A percentile compares a stretch with the other conserved stretches of the same genome.
These are phyloP conservation scores for Hymenopus coronatus DNA, from an alignment of 2,888 invertebrate genomes.

Conservation along the genomic window DNA sequence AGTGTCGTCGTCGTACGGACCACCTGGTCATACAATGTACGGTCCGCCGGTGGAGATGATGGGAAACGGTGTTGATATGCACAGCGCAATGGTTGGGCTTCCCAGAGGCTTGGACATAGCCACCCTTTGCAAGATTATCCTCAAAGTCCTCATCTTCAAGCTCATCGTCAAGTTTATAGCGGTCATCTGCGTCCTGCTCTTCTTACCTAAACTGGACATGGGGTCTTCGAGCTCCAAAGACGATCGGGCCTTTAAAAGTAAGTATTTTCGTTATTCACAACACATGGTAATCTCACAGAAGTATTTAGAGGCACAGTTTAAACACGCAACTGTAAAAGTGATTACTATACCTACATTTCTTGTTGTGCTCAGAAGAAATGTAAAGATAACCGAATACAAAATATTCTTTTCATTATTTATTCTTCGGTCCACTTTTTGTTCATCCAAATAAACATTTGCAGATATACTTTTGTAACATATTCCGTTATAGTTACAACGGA, in stretches of 20 bases:
- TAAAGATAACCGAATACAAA: too few species aligned
- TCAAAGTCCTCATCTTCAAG: conserved; percentile 76
- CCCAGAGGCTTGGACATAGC: conserved; percentile 28
- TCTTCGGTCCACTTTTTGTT: too few species aligned
- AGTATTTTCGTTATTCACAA: too few species aligned
- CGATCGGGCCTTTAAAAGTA: not conserved
- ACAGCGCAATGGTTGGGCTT: conserved; percentile 31
- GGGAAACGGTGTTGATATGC: conserved; percentile 42
- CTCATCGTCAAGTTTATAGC: conserved; percentile 78
- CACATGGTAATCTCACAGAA: too few species aligned
- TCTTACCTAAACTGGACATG: conserved; percentile 66
- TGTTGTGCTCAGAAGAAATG: too few species aligned
- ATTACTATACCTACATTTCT: too few species aligned
- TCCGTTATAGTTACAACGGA: too few species aligned
- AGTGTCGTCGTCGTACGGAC: conserved; percentile 34
- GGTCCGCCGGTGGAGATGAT: conserved; percentile 45
- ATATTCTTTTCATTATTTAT: too few species aligned
- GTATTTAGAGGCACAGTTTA: too few species aligned
- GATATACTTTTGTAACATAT: too few species aligned
- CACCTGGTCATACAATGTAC: conserved; percentile 36
- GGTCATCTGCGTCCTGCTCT: conserved; percentile 69
- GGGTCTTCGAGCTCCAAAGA: not conserved
- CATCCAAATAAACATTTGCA: too few species aligned
- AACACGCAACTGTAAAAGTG: too few species aligned
- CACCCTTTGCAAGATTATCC: conserved; percentile 57